phyloP scores from a whole-genome alignment of 1,140 invertebrate genomes.

The Antheraea mylitta region DNA sequence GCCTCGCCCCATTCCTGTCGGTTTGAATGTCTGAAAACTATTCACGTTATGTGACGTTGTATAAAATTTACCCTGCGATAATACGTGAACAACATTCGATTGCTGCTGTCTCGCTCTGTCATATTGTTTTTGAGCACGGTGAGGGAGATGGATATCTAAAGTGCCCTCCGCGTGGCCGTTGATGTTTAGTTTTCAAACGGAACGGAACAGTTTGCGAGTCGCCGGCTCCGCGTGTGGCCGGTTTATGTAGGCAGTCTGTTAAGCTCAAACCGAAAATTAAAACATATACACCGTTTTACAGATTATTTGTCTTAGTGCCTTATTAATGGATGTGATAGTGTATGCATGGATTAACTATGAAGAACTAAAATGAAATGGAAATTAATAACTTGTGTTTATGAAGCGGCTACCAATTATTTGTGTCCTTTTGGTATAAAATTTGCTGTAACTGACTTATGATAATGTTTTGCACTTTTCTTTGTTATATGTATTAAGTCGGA shows the following conservation, averaged over 20 bases:
- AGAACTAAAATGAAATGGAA: conserved; percentile 43
- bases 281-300: conserved; percentile 50
- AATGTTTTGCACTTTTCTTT: conserved; percentile 48
- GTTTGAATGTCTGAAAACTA: conserved; percentile 62
- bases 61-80: conserved; percentile 74
- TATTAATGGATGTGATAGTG: conserved; percentile 71
- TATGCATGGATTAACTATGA: conserved; percentile 61
- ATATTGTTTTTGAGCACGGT: conserved; percentile 35
- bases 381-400: conserved; percentile 58
- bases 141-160: conserved; percentile 70
- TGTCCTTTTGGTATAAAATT: conserved; percentile 74
- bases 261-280: conserved; percentile 58
- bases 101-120: conserved; percentile 48
- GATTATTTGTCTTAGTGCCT: conserved; percentile 60
- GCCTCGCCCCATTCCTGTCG: conserved; percentile 62
- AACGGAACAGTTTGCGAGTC: conserved; percentile 74
- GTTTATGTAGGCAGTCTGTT: conserved; percentile 63
- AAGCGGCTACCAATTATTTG: conserved; percentile 53
- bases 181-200: conserved; percentile 62
- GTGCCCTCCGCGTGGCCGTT: conserved; percentile 68
- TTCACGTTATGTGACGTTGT: conserved; percentile 47
- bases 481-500: conserved; percentile 54
- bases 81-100: conserved; percentile 49
- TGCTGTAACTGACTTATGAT: conserved; percentile 47
- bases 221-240: conserved; percentile 69